Conservation (phyloP, 1,140 invertebrate species). For the Oscheius sp. region DNA sequence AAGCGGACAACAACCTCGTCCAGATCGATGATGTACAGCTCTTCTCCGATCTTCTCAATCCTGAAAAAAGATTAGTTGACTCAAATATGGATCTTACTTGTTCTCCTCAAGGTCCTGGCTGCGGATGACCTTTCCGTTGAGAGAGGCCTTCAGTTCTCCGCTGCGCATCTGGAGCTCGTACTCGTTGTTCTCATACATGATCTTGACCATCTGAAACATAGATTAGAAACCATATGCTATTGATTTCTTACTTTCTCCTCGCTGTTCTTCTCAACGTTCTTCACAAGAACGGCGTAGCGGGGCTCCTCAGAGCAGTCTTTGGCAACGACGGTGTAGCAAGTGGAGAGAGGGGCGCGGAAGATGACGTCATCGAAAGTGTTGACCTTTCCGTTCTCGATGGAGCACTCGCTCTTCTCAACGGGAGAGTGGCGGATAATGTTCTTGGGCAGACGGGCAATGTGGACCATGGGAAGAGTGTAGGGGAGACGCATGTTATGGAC, state of each 20-base stretch:
- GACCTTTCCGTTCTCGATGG: slow-evolving; percentile 22
- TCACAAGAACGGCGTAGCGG: slow-evolving; percentile 48
- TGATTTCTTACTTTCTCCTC: slow-evolving; percentile 10
- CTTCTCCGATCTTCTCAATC: slow-evolving; percentile 30
- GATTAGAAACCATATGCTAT: no score
- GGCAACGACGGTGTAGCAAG: slow-evolving; percentile 39
- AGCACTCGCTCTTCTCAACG: slow-evolving; percentile 20
- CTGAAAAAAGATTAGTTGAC: slow-evolving; percentile 23
- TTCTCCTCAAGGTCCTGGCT: slow-evolving; percentile 12
- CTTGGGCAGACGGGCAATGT: slow-evolving; percentile 18
- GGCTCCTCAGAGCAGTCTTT: slow-evolving; percentile 52
- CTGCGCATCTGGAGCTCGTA: slow-evolving; percentile 10
- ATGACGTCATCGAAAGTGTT: slow-evolving; percentile 41
- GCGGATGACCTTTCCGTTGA: slow-evolving; percentile 30
- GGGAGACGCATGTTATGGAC: slow-evolving; percentile 28
- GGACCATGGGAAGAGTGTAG: slow-evolving; percentile 1
- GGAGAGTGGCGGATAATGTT: slow-evolving; percentile 8
- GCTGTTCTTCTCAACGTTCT: slow-evolving; percentile 21
- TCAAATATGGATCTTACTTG: slow-evolving; percentile 15
- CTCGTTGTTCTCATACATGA: slow-evolving; percentile 10
- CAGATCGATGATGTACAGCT: slow-evolving; percentile 26
- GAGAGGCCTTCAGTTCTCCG: slow-evolving; percentile 24
- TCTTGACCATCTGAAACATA: slow-evolving; percentile 19
- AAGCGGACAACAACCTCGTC: slow-evolving; percentile 36
- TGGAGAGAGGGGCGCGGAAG: slow-evolving; percentile 38